A percentile compares a stretch with the other conserved stretches of the same genome.
These are phyloP conservation scores for Resseliella maxima DNA, from an alignment of 2,888 invertebrate species.

Conservation along the genomic window DNA sequence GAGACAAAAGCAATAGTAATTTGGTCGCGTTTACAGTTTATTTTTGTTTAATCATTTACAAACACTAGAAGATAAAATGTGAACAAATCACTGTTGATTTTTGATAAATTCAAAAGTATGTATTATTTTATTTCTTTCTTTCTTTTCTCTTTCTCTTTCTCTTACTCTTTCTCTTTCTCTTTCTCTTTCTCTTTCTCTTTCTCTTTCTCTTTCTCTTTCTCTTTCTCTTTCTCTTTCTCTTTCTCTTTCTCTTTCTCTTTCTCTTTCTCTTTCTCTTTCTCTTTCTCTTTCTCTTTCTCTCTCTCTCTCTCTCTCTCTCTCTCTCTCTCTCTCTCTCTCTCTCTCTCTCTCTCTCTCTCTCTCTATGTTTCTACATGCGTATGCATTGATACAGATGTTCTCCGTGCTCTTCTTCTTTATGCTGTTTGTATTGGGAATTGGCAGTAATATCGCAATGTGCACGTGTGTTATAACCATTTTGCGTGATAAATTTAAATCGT, in stretches of 20 bases:
- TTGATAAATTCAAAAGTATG: background rate
- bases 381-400: slow-evolving; percentile 65
- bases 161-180: too few species aligned
- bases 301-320: too few species aligned
- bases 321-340: too few species aligned
- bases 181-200: too few species aligned
- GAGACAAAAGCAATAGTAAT: too few species aligned
- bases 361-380: background rate
- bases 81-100: background rate
- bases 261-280: too few species aligned
- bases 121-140: background rate
- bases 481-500: slow-evolving; percentile 68
- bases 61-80: background rate
- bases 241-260: too few species aligned
- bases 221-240: too few species aligned
- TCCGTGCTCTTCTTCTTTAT: slow-evolving; percentile 71
- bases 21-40: too few species aligned
- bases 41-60: background rate
- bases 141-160: background rate
- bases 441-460: slow-evolving; percentile 69
- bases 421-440: slow-evolving; percentile 71
- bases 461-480: slow-evolving; percentile 69
- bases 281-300: too few species aligned
- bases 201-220: too few species aligned
- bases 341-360: background rate